A percentile compares a stretch with the other conserved stretches of the same genome.
Conservation (phyloP, 2,113 vertebrate genomes). For the Siniperca chuatsi region DNA sequence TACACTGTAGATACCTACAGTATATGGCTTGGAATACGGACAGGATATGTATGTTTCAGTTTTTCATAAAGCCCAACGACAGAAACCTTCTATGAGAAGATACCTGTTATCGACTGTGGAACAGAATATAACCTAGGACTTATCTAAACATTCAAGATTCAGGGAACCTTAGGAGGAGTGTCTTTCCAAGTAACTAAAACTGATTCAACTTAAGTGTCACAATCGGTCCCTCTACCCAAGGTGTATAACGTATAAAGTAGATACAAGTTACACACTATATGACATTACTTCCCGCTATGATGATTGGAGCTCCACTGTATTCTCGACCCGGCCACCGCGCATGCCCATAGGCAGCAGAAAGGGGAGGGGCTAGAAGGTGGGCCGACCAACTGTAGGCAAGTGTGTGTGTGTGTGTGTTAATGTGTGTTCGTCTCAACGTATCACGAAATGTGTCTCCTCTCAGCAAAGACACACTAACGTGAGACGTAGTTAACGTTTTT, state of each 20-base stretch:
- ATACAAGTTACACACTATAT: neutral
- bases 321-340: conserved; percentile 34
- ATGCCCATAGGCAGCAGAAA: conserved; percentile 41
- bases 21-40: neutral
- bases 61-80: too few relatives aligned
- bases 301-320: neutral
- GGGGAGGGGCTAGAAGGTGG: conserved; percentile 64
- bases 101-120: too few relatives aligned
- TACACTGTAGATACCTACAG: neutral
- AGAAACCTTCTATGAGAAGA: too few relatives aligned
- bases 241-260: neutral
- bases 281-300: neutral
- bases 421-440: conserved; percentile 63
- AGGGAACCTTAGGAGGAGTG: too few relatives aligned
- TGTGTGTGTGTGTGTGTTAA: conserved; percentile 63
- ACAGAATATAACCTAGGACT: too few relatives aligned
- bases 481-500: conserved; percentile 60
- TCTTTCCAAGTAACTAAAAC: neutral
- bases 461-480: conserved; percentile 62
- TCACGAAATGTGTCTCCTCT: conserved; percentile 70
- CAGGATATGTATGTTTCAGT: too few relatives aligned
- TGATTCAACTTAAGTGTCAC: too few relatives aligned
- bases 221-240: neutral
- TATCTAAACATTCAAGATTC: neutral
- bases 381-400: conserved; percentile 62